phyloP scores from a whole-genome alignment of 2,113 vertebrate genomes.

The Eleginops maclovinus region DNA sequence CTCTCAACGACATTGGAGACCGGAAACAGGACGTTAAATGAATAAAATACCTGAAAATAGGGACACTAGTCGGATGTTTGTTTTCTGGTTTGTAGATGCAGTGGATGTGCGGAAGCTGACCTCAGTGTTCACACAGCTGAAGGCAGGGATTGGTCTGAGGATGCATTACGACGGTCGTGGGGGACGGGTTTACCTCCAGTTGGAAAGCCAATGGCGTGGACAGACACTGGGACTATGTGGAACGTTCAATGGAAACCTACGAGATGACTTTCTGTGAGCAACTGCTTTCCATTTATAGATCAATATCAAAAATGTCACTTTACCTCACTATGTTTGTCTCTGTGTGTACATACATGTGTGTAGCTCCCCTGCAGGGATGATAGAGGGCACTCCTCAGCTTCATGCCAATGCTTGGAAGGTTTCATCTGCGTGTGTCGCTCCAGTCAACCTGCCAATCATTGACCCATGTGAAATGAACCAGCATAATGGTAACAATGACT shows the following conservation, averaged over 20 bases:
- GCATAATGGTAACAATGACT: conserved; percentile 87
- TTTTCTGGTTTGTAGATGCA: conserved; percentile 78
- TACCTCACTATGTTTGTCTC: conserved; percentile 3
- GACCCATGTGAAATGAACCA: conserved; percentile 96
- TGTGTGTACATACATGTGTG: conserved; percentile 31
- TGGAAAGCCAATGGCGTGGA: conserved; percentile 89
- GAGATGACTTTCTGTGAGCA: conserved; percentile 98
- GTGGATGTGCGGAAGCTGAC: conserved; percentile 91
- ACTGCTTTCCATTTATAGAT: not conserved
- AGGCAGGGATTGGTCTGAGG: conserved; percentile 90
- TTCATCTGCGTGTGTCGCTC: conserved; percentile 92
- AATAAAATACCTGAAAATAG: too few relatives aligned
- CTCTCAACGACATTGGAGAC: too few relatives aligned
- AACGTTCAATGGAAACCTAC: conserved; percentile 96
- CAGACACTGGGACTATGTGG: conserved; percentile 95
- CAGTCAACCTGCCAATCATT: conserved; percentile 92
- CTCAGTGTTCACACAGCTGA: conserved; percentile 92
- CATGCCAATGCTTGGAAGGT: conserved; percentile 97
- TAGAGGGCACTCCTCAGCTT: conserved; percentile 97
- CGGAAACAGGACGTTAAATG: too few relatives aligned
- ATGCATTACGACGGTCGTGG: conserved; percentile 91
- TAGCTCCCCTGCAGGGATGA: conserved; percentile 97
- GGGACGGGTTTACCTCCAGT: conserved; percentile 92
- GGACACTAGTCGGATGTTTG: conserved; percentile 5
- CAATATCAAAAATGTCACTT: conserved; percentile 1